phyloP scores from a whole-genome alignment of 2,797 vertebrate species.

The Botia almorhae region DNA sequence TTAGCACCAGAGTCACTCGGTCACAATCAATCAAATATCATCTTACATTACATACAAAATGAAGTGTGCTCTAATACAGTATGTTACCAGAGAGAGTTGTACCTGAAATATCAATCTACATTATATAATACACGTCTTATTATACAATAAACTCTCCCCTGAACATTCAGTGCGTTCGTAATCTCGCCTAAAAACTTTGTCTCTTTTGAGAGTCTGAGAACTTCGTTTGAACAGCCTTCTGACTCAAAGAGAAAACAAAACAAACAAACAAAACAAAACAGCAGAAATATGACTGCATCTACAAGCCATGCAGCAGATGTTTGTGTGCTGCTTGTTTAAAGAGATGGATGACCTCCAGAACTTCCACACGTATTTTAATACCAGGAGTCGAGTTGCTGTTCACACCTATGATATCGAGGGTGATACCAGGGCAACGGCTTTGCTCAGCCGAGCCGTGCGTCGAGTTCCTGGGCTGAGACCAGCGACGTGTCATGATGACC shows the following conservation, averaged over 20 bases:
- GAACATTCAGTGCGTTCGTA: conserved; percentile 62
- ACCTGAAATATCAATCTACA: conserved; percentile 55
- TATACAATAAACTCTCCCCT: conserved; percentile 53
- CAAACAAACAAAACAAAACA: conserved; percentile 12
- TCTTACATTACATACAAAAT: conserved; percentile 47
- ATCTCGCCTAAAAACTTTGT: conserved; percentile 72
- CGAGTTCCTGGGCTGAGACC: conserved; percentile 62
- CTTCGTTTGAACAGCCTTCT: too few species aligned
- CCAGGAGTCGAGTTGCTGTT: conserved; percentile 39
- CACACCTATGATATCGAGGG: conserved; percentile 43
- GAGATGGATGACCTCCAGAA: conserved; percentile 25
- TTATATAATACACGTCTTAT: conserved; percentile 59
- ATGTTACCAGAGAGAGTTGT: conserved; percentile 16
- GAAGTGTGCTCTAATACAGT: conserved; percentile 48
- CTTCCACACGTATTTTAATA: conserved; percentile 41
- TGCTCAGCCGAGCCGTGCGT: conserved; percentile 82
- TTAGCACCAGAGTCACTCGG: conserved; percentile 48
- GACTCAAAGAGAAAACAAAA: conserved; percentile 45
- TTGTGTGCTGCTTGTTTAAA: conserved; percentile 44
- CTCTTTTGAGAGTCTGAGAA: conserved; percentile 74
- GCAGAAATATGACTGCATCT: conserved; percentile 42
- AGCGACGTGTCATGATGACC: conserved; percentile 20
- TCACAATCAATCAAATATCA: conserved; percentile 48
- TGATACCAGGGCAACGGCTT: conserved; percentile 75
- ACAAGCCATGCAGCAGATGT: conserved; percentile 61